These are phyloP conservation scores for Drosophila repleta DNA, from an alignment of 1,140 invertebrate genomes.

Conservation along the genomic window DNA sequence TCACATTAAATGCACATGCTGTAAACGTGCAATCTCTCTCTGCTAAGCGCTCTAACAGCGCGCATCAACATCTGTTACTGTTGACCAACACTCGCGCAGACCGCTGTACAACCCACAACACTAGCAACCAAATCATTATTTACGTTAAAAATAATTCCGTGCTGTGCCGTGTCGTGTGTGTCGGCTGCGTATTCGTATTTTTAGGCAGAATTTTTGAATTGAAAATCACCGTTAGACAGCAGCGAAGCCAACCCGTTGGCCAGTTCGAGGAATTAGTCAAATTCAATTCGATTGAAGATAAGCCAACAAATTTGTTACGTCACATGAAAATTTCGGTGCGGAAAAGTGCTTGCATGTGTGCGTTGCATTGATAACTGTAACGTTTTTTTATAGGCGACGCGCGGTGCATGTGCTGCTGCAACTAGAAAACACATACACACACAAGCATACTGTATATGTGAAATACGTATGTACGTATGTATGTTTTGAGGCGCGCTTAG, in stretches of 20 bases:
- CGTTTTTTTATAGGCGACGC: constrained; percentile 31
- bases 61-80: not conserved
- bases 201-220: constrained; percentile 29
- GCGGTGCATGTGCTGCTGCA: constrained; percentile 34
- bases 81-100: constrained; percentile 11
- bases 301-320: constrained; percentile 44
- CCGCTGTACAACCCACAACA: constrained; percentile 32
- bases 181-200: constrained; percentile 22
- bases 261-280: constrained; percentile 4
- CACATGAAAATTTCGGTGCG: constrained; percentile 44
- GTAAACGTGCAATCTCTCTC: not conserved
- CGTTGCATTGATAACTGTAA: constrained; percentile 18
- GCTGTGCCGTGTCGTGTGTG: constrained; percentile 23
- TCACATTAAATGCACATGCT: not conserved
- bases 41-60: constrained; percentile 7
- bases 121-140: constrained; percentile 42
- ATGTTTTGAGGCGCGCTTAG: not conserved
- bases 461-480: not conserved
- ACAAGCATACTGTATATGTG: not conserved
- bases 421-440: not conserved
- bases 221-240: constrained; percentile 27
- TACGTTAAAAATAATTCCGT: constrained; percentile 51
- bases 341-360: constrained; percentile 33
- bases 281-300: constrained; percentile 6
- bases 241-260: not conserved